Conservation (phyloP, 2,888 invertebrate species). For the Lomographa bimaculata region DNA sequence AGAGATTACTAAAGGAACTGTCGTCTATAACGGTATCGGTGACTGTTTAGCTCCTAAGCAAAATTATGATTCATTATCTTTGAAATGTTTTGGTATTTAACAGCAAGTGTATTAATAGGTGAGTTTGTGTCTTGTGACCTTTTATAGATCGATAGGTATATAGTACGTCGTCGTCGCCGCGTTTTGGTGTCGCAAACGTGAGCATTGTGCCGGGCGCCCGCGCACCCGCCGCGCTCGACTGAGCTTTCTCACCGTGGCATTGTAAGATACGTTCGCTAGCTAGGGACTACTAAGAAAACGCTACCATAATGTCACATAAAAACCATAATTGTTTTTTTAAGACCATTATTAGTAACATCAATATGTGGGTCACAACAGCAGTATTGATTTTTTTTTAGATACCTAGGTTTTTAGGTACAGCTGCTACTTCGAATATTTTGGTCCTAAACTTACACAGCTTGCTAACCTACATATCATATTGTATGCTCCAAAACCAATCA, state of each 20-base stretch:
- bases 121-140: constrained; percentile 34
- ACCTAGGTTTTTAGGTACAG: too few relatives aligned
- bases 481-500: constrained; percentile 37
- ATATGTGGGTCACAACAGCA: too few relatives aligned
- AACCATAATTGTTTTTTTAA: too few relatives aligned
- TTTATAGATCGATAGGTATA: constrained; percentile 31
- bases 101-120: constrained; percentile 35
- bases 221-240: constrained; percentile 7
- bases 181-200: constrained; percentile 65
- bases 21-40: constrained; percentile 18
- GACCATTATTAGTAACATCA: too few relatives aligned
- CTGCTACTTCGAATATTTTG: too few relatives aligned
- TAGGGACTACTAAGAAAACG: constrained; percentile 57
- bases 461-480: too few relatives aligned
- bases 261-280: constrained; percentile 69
- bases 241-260: constrained; percentile 73
- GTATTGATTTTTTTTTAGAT: too few relatives aligned
- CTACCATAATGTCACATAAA: too few relatives aligned
- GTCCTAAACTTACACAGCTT: too few relatives aligned
- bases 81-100: constrained; percentile 39
- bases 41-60: too few relatives aligned
- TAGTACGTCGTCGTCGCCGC: constrained; percentile 34
- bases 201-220: constrained; percentile 47
- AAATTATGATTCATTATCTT: constrained; percentile 30
- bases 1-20: constrained; percentile 1